phyloP scores from a whole-genome alignment of 2,888 invertebrate species.

The Julus scanicus region DNA sequence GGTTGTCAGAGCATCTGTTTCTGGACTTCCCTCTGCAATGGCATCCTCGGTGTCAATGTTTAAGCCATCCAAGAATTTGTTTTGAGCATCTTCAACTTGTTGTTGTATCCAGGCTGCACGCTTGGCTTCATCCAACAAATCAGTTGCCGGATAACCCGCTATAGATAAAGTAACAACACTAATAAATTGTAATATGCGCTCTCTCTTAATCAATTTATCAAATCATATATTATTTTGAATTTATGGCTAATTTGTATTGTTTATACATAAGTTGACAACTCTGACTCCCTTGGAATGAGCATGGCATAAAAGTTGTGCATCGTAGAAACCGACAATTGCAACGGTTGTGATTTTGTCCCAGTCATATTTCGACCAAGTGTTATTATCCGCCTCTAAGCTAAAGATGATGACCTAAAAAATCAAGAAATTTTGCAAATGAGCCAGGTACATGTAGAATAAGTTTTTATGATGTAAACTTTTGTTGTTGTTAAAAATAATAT shows the following conservation, averaged over 20 bases:
- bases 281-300: conserved; percentile 64
- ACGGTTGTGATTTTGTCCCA: conserved; percentile 66
- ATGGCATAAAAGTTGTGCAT: conserved; percentile 64
- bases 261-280: conserved; percentile 63
- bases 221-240: background rate
- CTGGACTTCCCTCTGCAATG: conserved; percentile 60
- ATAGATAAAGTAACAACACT: background rate
- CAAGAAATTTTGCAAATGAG: background rate
- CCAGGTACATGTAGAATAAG: background rate
- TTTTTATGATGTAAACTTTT: no score
- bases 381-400: conserved; percentile 58
- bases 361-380: conserved; percentile 63
- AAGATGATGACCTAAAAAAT: conserved; percentile 59
- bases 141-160: conserved; percentile 41
- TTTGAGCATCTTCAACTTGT: conserved; percentile 61
- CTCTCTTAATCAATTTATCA: background rate
- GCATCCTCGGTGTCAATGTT: conserved; percentile 66
- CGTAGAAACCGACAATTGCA: conserved; percentile 64
- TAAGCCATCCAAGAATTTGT: conserved; percentile 64
- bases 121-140: conserved; percentile 51
- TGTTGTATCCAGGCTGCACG: conserved; percentile 62
- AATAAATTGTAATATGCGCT: background rate
- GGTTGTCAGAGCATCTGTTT: conserved; percentile 62
- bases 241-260: background rate
- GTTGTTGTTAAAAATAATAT: no score